Percentiles rank a stretch among this genome's conserved stretches.
Evolutionary conservation across 2,888 invertebrate species (phyloP).

Genomic region (Galerucella nymphaeae): DNA sequence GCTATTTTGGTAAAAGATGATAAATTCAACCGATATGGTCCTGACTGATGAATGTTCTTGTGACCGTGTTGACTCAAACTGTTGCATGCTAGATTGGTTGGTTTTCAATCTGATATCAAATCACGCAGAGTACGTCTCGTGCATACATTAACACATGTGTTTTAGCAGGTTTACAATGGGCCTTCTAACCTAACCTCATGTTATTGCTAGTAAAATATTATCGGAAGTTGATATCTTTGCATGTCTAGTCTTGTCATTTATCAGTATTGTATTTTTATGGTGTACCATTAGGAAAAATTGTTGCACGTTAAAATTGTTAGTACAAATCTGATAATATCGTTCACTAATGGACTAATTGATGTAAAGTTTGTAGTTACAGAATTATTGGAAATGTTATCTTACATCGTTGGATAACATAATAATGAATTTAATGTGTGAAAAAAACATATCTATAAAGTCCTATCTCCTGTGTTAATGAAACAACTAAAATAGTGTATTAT

Average conservation of each 20-base stretch:
- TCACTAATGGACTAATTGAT: conserved; percentile 33
- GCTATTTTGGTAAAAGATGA: not conserved
- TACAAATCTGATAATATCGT: conserved; percentile 19
- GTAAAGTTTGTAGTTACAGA: conserved; percentile 31
- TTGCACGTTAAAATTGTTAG: conserved; percentile 23
- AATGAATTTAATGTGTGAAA: conserved; percentile 23
- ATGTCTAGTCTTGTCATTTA: conserved; percentile 33
- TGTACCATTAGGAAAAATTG: conserved; percentile 30
- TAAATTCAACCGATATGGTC: conserved; percentile 8
- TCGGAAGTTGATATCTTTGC: conserved; percentile 34
- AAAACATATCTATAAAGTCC: not conserved
- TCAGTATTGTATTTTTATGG: conserved; percentile 31
- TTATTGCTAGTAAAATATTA: conserved; percentile 25
- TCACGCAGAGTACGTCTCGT: conserved; percentile 37
- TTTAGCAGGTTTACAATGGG: conserved; percentile 40
- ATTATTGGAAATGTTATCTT: conserved; percentile 31
- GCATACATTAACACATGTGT: conserved; percentile 42
- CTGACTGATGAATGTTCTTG: conserved; percentile 23
- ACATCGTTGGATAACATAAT: conserved; percentile 21
- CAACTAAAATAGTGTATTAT: not conserved
- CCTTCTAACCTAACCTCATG: conserved; percentile 42
- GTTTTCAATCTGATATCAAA: conserved; percentile 31
- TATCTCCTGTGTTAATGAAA: not conserved
- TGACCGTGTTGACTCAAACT: conserved; percentile 35
- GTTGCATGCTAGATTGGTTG: conserved; percentile 37